Conservation (phyloP, 2,797 vertebrate genomes). For the Acrossocheilus fasciatus region DNA sequence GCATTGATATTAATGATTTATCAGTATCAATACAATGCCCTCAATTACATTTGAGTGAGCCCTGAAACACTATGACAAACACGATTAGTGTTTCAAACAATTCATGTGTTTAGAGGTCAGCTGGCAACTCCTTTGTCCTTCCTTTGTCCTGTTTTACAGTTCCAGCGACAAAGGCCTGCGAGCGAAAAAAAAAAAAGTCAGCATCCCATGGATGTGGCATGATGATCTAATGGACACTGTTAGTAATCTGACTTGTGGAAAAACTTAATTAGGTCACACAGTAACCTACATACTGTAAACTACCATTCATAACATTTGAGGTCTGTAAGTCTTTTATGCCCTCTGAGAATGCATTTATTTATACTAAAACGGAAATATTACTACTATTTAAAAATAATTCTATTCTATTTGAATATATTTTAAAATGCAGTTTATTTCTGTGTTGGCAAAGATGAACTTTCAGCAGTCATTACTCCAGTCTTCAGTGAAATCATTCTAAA, state of each 20-base stretch:
- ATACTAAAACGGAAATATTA: background rate
- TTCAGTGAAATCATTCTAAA: background rate
- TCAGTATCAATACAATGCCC: background rate
- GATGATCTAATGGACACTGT: background rate
- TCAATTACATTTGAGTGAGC: background rate
- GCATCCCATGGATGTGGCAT: background rate
- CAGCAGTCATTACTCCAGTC: background rate
- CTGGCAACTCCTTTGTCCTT: background rate
- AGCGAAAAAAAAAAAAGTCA: background rate
- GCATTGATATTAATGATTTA: background rate
- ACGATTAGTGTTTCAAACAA: background rate
- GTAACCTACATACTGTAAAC: background rate
- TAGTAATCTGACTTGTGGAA: background rate
- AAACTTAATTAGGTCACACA: conserved; percentile 9
- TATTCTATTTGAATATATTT: background rate
- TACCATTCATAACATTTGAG: background rate
- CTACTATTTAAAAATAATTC: background rate
- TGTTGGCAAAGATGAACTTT: background rate
- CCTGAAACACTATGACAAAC: background rate
- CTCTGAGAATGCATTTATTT: background rate
- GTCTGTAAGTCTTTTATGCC: background rate
- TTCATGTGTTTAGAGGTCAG: background rate
- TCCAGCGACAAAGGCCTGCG: background rate
- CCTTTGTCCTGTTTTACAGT: background rate
- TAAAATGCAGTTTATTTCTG: background rate